Evolutionary conservation across 2,113 vertebrate genomes (phyloP).

Genomic region (Ancistrus triradiatus): DNA sequence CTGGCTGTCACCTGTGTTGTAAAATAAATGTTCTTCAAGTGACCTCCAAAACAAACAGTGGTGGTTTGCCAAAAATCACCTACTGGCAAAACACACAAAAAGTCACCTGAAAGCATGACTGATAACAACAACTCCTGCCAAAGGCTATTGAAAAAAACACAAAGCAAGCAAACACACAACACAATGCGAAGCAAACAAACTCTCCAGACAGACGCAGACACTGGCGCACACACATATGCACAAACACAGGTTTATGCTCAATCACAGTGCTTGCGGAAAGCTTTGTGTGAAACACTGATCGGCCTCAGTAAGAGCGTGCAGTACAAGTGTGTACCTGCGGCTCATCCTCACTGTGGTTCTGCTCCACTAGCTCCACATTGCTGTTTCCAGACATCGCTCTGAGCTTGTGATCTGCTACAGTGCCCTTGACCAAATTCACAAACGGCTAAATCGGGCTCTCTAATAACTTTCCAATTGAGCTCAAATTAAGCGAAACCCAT

Average conservation of each 20-base stretch:
- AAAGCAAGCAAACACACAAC: constrained; percentile 36
- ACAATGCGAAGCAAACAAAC: not conserved
- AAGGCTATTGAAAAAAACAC: constrained; percentile 6
- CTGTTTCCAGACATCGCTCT: constrained; percentile 24
- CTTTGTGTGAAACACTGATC: constrained; percentile 17
- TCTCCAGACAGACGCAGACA: constrained; percentile 17
- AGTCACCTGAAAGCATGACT: constrained; percentile 6
- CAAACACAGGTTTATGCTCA: not conserved
- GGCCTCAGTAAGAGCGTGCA: not conserved
- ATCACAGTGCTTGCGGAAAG: constrained; percentile 12
- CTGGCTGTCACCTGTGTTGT: not conserved
- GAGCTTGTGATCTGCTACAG: constrained; percentile 44
- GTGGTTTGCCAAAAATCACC: constrained; percentile 20
- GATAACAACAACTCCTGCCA: constrained; percentile 13
- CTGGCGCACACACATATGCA: not conserved
- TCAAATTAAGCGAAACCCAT: constrained; percentile 73
- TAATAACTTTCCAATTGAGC: constrained; percentile 76
- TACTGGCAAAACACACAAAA: constrained; percentile 16
- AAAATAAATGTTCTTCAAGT: not conserved
- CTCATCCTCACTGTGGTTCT: constrained; percentile 18
- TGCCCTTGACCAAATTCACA: constrained; percentile 75
- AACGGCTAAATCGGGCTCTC: constrained; percentile 63
- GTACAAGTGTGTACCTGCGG: not conserved
- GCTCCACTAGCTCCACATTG: not conserved
- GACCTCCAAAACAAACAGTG: constrained; percentile 1